These are phyloP conservation scores for Hydrolagus colliei DNA, from an alignment of 2,797 vertebrate genomes.

Conservation along the genomic window DNA sequence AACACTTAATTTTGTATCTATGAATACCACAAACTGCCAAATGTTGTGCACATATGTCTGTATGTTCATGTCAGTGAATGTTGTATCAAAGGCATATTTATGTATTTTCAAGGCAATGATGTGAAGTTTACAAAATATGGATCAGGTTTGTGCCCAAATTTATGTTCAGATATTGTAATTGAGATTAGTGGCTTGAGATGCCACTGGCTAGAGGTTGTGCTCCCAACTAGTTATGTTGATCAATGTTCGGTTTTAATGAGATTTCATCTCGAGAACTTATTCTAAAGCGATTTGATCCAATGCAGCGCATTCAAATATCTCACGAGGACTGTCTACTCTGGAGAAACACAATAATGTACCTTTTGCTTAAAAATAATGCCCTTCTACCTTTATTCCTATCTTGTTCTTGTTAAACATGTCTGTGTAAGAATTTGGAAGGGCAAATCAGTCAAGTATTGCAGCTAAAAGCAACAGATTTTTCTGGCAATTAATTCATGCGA, in stretches of 20 bases:
- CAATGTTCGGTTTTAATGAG: neutral
- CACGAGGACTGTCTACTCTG: neutral
- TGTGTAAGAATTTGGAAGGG: neutral
- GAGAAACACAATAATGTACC: neutral
- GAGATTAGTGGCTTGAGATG: neutral
- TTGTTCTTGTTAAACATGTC: neutral
- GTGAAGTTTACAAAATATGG: too few species aligned
- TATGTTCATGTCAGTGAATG: neutral
- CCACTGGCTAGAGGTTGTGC: neutral
- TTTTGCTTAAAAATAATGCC: neutral
- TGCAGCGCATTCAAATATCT: neutral
- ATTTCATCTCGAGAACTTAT: neutral
- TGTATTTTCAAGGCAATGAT: neutral
- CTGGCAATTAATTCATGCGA: neutral
- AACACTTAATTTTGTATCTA: neutral
- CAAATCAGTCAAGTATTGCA: neutral
- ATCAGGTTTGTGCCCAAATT: neutral
- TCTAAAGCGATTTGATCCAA: neutral
- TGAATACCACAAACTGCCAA: neutral
- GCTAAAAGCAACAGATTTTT: neutral
- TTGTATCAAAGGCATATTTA: neutral
- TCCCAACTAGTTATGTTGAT: neutral
- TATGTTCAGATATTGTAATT: neutral
- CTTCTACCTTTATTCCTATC: neutral
- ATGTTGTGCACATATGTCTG: too few species aligned